Conservation (phyloP, 1,140 invertebrate species). For the Apis mellifera region DNA sequence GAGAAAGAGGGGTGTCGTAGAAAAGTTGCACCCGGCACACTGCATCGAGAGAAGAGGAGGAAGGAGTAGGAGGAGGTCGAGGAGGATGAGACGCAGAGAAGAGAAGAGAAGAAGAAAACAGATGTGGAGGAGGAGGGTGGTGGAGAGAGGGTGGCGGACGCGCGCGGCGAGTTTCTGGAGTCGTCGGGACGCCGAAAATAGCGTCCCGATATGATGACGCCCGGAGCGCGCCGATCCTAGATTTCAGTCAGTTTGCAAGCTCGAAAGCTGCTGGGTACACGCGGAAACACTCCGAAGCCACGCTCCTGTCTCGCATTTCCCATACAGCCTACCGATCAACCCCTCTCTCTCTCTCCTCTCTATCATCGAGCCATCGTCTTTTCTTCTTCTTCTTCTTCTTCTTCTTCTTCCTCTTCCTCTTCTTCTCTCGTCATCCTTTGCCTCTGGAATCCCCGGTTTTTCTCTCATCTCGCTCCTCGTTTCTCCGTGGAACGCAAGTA, state of each 20-base stretch:
- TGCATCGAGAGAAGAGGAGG: slow-evolving; percentile 71
- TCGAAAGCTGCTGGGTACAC: slow-evolving; percentile 73
- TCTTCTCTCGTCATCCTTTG: neutral
- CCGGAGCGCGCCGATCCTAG: slow-evolving; percentile 79
- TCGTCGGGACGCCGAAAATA: slow-evolving; percentile 81
- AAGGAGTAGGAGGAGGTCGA: slow-evolving; percentile 74
- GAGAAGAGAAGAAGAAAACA: slow-evolving; percentile 66
- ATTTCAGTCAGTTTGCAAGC: slow-evolving; percentile 82
- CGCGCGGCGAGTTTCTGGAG: slow-evolving; percentile 76
- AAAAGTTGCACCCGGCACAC: slow-evolving; percentile 82
- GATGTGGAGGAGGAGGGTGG: slow-evolving; percentile 52
- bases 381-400: neutral
- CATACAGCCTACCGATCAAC: slow-evolving; percentile 35
- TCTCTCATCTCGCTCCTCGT: slow-evolving; percentile 9
- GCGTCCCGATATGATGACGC: slow-evolving; percentile 81
- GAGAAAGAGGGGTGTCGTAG: slow-evolving; percentile 61
- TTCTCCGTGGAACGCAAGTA: neutral
- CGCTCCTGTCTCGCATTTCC: slow-evolving; percentile 45
- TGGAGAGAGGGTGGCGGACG: slow-evolving; percentile 48
- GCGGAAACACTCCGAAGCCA: slow-evolving; percentile 43
- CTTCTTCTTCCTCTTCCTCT: neutral
- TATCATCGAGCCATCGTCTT: neutral
- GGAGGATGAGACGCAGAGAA: slow-evolving; percentile 70
- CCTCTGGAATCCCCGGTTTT: neutral
- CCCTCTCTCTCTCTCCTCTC: neutral